Conservation (phyloP, 1,140 invertebrate species). For the Conus ventricosus region DNA sequence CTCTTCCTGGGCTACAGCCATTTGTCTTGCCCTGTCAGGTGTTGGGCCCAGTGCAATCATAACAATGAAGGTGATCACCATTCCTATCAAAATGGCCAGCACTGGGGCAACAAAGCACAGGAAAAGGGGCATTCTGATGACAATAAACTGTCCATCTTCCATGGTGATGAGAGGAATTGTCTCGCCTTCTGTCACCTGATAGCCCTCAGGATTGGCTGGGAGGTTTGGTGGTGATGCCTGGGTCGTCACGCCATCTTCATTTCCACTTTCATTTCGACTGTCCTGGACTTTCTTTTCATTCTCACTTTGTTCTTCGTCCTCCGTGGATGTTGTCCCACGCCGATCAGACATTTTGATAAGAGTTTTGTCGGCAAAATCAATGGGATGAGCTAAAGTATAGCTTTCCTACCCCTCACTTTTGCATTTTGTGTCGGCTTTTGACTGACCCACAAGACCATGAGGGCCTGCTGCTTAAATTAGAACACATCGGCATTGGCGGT, state of each 20-base stretch:
- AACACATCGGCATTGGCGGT: too few relatives aligned
- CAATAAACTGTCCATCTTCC: not conserved
- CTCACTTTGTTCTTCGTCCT: not conserved
- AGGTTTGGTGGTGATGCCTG: not conserved
- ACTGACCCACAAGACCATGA: too few relatives aligned
- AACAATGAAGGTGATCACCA: not conserved
- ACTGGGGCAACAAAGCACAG: not conserved
- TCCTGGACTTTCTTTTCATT: not conserved
- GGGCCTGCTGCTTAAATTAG: too few relatives aligned
- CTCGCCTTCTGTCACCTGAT: not conserved
- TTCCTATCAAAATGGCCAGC: not conserved
- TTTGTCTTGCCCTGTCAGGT: not conserved
- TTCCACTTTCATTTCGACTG: not conserved
- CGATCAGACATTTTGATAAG: not conserved
- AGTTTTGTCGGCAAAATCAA: too few relatives aligned
- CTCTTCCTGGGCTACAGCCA: conserved; percentile 13
- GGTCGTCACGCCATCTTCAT: not conserved
- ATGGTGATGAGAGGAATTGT: not conserved
- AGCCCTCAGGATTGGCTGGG: not conserved
- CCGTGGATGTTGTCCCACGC: not conserved
- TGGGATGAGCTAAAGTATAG: too few relatives aligned
- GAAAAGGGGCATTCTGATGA: not conserved
- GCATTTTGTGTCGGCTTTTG: too few relatives aligned
- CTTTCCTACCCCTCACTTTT: too few relatives aligned
- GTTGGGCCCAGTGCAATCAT: not conserved